Conservation (phyloP, 2,888 invertebrate genomes). For the Pheosia gnoma region DNA sequence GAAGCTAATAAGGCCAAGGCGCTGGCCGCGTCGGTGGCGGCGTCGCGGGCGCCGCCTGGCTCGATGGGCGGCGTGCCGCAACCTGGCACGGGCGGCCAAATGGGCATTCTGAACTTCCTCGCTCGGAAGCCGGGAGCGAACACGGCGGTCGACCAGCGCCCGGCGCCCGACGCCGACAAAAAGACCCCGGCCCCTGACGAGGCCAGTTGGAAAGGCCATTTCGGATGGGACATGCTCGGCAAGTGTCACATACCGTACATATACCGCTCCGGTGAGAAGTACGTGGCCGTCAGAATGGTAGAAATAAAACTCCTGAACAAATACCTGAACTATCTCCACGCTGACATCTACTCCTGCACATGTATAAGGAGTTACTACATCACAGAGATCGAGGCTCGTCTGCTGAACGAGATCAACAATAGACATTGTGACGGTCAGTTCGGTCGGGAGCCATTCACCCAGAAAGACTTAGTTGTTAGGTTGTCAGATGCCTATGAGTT, state of each 20-base stretch:
- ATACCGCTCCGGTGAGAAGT: constrained; percentile 91
- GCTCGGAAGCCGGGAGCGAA: constrained; percentile 74
- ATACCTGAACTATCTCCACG: constrained; percentile 94
- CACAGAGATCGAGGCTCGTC: constrained; percentile 94
- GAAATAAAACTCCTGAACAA: constrained; percentile 95
- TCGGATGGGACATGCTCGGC: constrained; percentile 96
- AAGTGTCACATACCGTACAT: constrained; percentile 95
- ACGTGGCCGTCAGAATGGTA: constrained; percentile 97
- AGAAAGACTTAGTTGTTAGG: constrained; percentile 95
- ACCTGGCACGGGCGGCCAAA: constrained; percentile 72
- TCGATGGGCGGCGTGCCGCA: constrained; percentile 60
- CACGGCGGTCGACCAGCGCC: constrained; percentile 54
- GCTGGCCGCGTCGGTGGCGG: constrained; percentile 76
- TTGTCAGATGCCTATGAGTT: constrained; percentile 95
- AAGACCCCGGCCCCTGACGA: constrained; percentile 86
- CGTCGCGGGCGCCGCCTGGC: constrained; percentile 78
- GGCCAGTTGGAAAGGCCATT: constrained; percentile 91
- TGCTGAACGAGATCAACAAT: constrained; percentile 96
- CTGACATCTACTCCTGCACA: constrained; percentile 95
- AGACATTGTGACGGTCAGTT: constrained; percentile 96
- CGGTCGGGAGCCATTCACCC: constrained; percentile 93
- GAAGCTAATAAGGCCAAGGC: constrained; percentile 90
- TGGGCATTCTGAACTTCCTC: constrained; percentile 86
- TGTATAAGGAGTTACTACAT: constrained; percentile 97
- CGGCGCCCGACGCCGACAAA: constrained; percentile 65